Base-by-base conservation (phyloP, 2,797 vertebrate genomes). In the Spinus olivaceus region DNA sequence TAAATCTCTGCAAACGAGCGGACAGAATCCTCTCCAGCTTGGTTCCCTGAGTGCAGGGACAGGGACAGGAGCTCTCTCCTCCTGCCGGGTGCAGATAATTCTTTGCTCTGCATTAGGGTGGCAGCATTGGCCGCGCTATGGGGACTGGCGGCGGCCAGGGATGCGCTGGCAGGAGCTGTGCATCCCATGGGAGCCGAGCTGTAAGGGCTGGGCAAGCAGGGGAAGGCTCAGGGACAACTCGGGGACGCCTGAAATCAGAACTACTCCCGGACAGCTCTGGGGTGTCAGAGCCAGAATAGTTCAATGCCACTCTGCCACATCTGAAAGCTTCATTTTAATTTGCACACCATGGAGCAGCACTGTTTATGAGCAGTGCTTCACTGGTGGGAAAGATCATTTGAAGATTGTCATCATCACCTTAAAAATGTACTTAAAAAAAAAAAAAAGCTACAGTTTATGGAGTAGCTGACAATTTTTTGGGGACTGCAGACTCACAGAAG, bases 51-150 rank as follows among this genome's bases (percentile, higher is more conserved):
- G 12, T 0, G 7, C 53, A 54, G 53, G 32, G 53, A 51, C 53
- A n/a, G 54, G 59, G 63, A 24, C 3, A 9, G 51, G 8, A 16
- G 46, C 30, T 63, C 13, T 50, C 14, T 41, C 4, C 27, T 30
- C 30, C 44, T 1, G 47, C 46, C 32, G 2, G 63, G 3, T 2
- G 63, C 35, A 11, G 59, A 16, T 4, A 17, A 28, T 89, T 89
- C 92, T 63, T 17, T 4, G 24, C 59, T 63, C 44, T 23, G 90
- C 94, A 54, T 89, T 95, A 25, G 90, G 95, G 95, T 80, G 95
- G 95, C 94, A 95, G 95, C 87, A 95, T 92, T 70, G 91, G 71
- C 95, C 32, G 4, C 0, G 10, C 51, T 47, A 51, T 44, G 81
- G 66, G 39, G 22, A 53, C 46, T 10, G 15, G 56, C 33, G 21